Conservation (phyloP, 2,797 vertebrate species). For the Odontamblyopus rebecca region DNA sequence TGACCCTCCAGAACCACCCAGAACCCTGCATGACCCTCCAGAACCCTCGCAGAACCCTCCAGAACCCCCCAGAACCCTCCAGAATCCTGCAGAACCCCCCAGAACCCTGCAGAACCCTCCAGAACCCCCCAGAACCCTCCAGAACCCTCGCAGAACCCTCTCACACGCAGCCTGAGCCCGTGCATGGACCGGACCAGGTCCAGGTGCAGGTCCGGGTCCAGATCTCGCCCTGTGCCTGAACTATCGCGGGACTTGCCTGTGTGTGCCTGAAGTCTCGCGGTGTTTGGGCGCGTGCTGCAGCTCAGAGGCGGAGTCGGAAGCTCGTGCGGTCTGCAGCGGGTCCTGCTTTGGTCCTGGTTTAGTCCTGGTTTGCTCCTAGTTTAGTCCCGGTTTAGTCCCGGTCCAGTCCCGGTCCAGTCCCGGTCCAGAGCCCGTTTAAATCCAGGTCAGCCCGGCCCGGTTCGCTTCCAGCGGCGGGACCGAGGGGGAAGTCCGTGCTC, state of each 20-base stretch:
- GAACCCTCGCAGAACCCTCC: too few relatives aligned
- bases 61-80: too few relatives aligned
- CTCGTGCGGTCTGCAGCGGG: constrained; percentile 1
- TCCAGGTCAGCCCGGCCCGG: not conserved
- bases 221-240: not conserved
- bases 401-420: not conserved
- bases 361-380: not conserved
- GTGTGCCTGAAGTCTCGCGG: not conserved
- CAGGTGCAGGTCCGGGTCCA: not conserved
- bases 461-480: not conserved
- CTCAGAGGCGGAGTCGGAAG: constrained; percentile 24
- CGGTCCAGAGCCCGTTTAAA: not conserved
- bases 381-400: not conserved
- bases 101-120: too few relatives aligned
- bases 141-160: too few relatives aligned
- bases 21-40: too few relatives aligned
- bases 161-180: too few relatives aligned
- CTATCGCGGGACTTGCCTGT: not conserved
- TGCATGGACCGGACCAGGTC: too few relatives aligned
- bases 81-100: too few relatives aligned
- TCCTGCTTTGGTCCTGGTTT: not conserved
- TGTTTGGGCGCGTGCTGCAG: constrained; percentile 3
- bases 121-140: too few relatives aligned
- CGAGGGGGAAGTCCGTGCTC: not conserved
- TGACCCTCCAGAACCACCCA: too few relatives aligned